phyloP scores from a whole-genome alignment of 2,888 invertebrate genomes.

The Lottia scabra region DNA sequence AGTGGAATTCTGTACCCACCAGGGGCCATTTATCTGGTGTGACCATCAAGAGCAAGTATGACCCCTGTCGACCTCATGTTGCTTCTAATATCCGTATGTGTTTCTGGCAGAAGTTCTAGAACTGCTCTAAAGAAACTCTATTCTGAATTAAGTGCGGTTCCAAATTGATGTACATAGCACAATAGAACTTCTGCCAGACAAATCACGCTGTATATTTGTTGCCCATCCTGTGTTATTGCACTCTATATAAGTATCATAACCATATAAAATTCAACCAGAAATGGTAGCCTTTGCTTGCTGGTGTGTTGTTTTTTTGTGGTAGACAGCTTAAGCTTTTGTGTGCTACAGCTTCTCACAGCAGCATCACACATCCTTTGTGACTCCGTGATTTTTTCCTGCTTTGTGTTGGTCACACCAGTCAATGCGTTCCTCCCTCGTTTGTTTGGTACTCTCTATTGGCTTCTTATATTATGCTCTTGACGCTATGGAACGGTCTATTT shows the following conservation, averaged over 20 bases:
- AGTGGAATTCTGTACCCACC: constrained; percentile 37
- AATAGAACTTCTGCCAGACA: background rate
- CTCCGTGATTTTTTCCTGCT: constrained; percentile 18
- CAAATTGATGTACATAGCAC: background rate
- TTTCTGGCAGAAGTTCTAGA: background rate
- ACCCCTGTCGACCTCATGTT: background rate
- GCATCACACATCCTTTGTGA: background rate
- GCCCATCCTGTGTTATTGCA: background rate
- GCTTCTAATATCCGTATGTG: background rate
- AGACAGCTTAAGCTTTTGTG: background rate
- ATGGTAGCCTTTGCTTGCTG: constrained; percentile 2
- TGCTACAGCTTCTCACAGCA: background rate
- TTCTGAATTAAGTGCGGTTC: background rate
- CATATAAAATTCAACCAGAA: background rate
- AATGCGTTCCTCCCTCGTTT: constrained; percentile 21
- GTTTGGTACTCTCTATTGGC: background rate
- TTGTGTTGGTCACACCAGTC: constrained; percentile 44
- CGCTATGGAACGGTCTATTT: background rate
- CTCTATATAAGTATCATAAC: background rate
- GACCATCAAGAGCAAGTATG: constrained; percentile 38
- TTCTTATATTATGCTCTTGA: constrained; percentile 2
- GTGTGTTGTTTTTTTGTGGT: constrained; percentile 4
- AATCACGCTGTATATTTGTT: background rate
- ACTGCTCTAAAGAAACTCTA: no score
- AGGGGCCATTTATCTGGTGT: constrained; percentile 45